phyloP scores from a whole-genome alignment of 1,140 invertebrate genomes.

The Paraescarpia echinospica region DNA sequence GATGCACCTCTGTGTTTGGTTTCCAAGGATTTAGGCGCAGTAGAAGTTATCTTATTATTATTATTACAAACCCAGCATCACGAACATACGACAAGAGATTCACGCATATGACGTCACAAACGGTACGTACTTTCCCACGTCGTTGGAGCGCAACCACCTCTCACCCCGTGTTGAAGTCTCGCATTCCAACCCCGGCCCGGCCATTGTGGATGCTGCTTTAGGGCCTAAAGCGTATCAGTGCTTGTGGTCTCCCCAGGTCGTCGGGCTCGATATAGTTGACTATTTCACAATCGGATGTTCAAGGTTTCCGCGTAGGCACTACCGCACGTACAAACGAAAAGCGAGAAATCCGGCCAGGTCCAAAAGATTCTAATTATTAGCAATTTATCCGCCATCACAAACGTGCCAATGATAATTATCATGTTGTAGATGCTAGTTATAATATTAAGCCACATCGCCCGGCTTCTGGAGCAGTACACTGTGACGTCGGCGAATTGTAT shows the following conservation, averaged over 20 bases:
- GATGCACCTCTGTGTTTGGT: too few relatives aligned
- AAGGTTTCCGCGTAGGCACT: background rate
- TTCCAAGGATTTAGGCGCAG: too few relatives aligned
- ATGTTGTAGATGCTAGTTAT: background rate
- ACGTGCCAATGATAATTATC: background rate
- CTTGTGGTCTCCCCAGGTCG: background rate
- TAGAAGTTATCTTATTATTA: too few relatives aligned
- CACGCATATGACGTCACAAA: background rate
- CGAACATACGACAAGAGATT: background rate
- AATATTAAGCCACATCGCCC: background rate
- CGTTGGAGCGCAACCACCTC: background rate
- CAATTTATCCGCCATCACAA: background rate
- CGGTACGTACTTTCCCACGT: background rate
- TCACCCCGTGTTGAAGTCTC: background rate
- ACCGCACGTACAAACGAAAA: background rate
- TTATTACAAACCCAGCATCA: background rate
- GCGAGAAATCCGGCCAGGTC: too few relatives aligned
- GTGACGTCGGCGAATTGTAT: background rate
- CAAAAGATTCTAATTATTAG: background rate
- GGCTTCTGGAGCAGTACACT: background rate
- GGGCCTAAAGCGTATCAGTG: background rate
- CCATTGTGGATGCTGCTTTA: background rate
- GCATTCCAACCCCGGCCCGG: background rate
- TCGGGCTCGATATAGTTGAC: background rate
- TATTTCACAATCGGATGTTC: background rate